Percentiles rank a stretch among this genome's conserved stretches.
phyloP scores from a whole-genome alignment of 2,797 vertebrate genomes.

The Chelon labrosus region DNA sequence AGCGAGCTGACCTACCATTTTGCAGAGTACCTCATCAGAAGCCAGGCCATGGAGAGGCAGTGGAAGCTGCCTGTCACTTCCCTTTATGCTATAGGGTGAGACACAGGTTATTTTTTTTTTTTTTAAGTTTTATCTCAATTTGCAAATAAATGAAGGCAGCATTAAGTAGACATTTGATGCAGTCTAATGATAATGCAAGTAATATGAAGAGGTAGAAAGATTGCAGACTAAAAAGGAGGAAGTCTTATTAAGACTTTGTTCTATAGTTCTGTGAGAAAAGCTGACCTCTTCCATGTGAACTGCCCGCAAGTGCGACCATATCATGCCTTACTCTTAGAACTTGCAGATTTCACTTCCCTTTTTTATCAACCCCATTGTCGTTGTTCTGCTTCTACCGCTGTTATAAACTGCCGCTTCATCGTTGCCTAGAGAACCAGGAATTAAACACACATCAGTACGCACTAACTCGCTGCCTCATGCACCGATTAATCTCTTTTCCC shows the following conservation, averaged over 20 bases:
- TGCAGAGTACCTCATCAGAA: conserved; percentile 90
- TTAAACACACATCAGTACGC: not conserved
- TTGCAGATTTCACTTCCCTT: conserved; percentile 43
- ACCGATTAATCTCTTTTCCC: not conserved
- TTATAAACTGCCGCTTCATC: not conserved
- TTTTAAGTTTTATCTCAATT: not conserved
- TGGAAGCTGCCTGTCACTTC: conserved; percentile 85
- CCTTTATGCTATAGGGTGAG: conserved; percentile 92
- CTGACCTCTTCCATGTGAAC: not conserved
- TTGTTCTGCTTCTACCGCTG: not conserved
- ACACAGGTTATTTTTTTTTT: not conserved
- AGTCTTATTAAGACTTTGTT: not conserved
- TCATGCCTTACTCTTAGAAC: not conserved
- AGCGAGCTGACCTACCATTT: conserved; percentile 94
- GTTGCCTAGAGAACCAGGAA: not conserved
- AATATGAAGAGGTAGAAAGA: not conserved
- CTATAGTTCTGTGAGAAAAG: conserved; percentile 3
- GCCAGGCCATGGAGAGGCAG: conserved; percentile 83
- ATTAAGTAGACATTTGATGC: not conserved
- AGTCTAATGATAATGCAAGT: not conserved
- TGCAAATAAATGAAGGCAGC: not conserved
- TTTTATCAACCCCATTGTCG: conserved; percentile 4
- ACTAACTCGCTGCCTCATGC: not conserved
- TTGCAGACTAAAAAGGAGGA: not conserved
- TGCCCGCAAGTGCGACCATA: not conserved